These are phyloP conservation scores for Tenodera sinensis DNA, from an alignment of 2,888 invertebrate genomes.

Conservation along the genomic window DNA sequence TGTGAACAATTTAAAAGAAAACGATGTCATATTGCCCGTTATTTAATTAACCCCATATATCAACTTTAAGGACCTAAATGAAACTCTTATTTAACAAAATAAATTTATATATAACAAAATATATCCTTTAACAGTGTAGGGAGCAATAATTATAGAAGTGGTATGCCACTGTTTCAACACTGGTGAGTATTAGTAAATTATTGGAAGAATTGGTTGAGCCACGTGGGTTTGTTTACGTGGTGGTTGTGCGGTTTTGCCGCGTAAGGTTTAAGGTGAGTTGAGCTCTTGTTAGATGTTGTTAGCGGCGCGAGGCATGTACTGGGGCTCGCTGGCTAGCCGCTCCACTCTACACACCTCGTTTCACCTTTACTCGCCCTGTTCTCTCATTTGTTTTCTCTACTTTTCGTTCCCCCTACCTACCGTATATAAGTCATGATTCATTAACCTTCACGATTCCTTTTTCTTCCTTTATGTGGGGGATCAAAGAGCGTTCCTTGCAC, in stretches of 20 bases:
- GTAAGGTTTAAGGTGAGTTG: neutral
- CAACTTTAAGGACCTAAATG: too few relatives aligned
- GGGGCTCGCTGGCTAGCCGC: neutral
- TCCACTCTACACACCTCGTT: constrained; percentile 8
- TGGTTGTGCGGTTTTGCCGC: neutral
- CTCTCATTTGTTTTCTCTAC: neutral
- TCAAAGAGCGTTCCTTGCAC: neutral
- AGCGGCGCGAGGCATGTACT: constrained; percentile 5
- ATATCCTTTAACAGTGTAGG: too few relatives aligned
- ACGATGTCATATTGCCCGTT: too few relatives aligned
- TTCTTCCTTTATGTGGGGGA: neutral
- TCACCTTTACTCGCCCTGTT: neutral
- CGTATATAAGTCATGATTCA: constrained; percentile 17
- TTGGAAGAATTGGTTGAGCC: too few relatives aligned
- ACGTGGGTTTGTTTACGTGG: neutral
- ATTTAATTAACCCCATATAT: too few relatives aligned
- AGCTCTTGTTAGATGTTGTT: constrained; percentile 13
- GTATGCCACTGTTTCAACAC: too few relatives aligned
- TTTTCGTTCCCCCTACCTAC: neutral
- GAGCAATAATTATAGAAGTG: too few relatives aligned
- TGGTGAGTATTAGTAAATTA: too few relatives aligned
- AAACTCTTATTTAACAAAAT: too few relatives aligned
- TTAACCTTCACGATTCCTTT: constrained; percentile 7
- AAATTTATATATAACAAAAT: too few relatives aligned
- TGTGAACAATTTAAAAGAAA: too few relatives aligned